A percentile compares a stretch with the other conserved stretches of the same genome.
Conservation (phyloP, 2,888 invertebrate genomes). For the Lamellibrachia satsuma region DNA sequence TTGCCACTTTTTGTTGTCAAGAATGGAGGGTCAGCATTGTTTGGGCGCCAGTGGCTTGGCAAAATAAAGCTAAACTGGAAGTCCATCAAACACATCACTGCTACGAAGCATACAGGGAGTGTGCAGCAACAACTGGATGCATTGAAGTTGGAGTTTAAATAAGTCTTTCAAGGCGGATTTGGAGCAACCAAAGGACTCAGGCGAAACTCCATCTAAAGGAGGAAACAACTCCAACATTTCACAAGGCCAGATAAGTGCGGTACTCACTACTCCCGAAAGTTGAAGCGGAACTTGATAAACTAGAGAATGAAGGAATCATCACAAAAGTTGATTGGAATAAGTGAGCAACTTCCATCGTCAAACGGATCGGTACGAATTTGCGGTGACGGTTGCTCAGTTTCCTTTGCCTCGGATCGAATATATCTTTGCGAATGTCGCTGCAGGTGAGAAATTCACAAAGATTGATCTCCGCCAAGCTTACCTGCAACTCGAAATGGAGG, state of each 20-base stretch:
- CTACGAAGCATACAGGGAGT: conserved; percentile 13
- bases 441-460: background rate
- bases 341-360: background rate
- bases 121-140: background rate
- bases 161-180: background rate
- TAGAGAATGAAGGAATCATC: conserved; percentile 19
- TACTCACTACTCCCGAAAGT: background rate
- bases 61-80: conserved; percentile 7
- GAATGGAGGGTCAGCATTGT: background rate
- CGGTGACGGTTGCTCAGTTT: background rate
- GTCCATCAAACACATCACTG: conserved; percentile 17
- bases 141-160: background rate
- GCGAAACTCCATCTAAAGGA: conserved; percentile 8
- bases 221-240: background rate
- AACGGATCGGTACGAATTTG: conserved; percentile 5
- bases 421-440: conserved; percentile 8
- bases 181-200: background rate
- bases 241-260: background rate
- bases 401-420: background rate
- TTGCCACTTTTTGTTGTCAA: background rate
- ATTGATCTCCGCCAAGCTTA: background rate
- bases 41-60: background rate
- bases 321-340: background rate
- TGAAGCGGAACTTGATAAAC: background rate
- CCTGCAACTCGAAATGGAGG: background rate